Evolutionary conservation across 2,113 vertebrate genomes (phyloP), one percentile per base, ranked within the genome.

Genomic region (Anguilla japonica): DNA sequence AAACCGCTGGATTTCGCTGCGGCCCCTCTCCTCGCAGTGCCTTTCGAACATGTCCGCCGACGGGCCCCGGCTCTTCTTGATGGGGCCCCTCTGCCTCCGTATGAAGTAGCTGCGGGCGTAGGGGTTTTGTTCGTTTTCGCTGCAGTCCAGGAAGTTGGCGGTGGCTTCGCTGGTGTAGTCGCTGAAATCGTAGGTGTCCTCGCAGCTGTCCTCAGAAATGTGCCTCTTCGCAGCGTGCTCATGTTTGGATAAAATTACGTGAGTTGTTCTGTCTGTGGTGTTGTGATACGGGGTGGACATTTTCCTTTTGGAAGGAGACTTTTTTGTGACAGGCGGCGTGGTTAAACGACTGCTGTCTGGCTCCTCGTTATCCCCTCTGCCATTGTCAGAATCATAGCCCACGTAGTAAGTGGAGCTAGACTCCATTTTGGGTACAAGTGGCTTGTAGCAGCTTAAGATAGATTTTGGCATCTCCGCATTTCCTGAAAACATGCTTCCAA

Each of bases 161-260:
- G 81, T 90, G 84, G 88, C 75, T 40, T 87, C 85, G 57, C 84
- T 90, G 82, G 87, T 85, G 87, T 88, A 85, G 63, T 90, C 84
- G 67, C 87, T 88, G 80, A 88, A 87, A 50, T 89, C 93, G 84
- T 85, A 84, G 29, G 81, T 67, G 83, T 92, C 92, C 83, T 91
- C 88, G 43, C 87, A 88, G 86, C 86, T 93, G 92, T 96, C 96
- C 86, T 85, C 84, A 85, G 86, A 82, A 63, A 79, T 78, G 26
- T 81, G 81, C 88, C 86, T 92, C 89, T 89, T 87, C 89, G 56
- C 90, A 88, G 87, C 88, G 87, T 95, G 95, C 92, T 96, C 94
- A 92, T 95, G 95, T 95, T 96, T 96, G 84, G 96, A 95, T 91
- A 97, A 96, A 94, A 96, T 92, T 93, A 96, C 94, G 93, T 96